These are phyloP conservation scores for rabbit (Oryctolagus cuniculus) DNA, from an alignment of 2,113 vertebrate species.

Conservation along the genomic window DNA sequence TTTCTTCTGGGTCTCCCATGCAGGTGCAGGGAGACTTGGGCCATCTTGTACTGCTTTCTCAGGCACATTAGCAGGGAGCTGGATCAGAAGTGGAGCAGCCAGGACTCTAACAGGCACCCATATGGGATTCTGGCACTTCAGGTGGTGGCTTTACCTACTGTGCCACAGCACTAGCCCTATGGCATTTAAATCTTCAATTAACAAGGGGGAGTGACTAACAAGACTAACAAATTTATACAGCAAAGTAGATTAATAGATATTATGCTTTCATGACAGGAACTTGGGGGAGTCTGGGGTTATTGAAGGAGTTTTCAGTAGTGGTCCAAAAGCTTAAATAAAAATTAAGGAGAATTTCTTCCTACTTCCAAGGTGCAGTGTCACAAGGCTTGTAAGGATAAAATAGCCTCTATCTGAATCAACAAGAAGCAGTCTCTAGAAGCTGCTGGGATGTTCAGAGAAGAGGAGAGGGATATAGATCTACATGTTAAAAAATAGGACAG, in stretches of 20 bases:
- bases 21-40: no score
- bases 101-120: no score
- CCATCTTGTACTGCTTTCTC: no score
- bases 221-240: background rate
- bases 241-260: background rate
- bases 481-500: background rate
- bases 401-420: background rate
- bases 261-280: background rate
- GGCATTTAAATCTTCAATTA: background rate
- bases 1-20: no score
- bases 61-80: no score
- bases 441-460: background rate
- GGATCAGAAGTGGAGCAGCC: no score
- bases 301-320: background rate
- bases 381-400: background rate
- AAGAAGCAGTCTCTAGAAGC: background rate
- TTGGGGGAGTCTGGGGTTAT: background rate
- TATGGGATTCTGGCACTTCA: no score
- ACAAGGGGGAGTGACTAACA: background rate
- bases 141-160: no score
- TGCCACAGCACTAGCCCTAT: no score
- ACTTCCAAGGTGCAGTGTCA: background rate
- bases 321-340: constrained; percentile 26
- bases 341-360: background rate
- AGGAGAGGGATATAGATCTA: background rate